Percentiles rank a stretch among this genome's conserved stretches.
Evolutionary conservation across 2,113 vertebrate genomes (phyloP).

Genomic region (Varanus komodoensis): DNA sequence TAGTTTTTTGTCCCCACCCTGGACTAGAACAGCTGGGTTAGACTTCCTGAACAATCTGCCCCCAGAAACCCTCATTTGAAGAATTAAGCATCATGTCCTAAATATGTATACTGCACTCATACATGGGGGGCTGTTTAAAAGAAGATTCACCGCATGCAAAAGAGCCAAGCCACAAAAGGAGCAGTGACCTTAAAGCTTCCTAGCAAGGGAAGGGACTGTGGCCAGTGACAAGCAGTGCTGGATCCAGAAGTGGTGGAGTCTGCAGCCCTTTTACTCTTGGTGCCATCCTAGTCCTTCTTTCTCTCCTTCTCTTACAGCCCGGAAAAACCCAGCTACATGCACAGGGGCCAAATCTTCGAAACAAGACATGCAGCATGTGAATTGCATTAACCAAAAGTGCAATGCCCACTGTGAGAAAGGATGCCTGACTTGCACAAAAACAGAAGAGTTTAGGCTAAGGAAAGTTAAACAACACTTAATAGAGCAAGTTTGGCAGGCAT

Average conservation of each 20-base stretch:
- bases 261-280: neutral
- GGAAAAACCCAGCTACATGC: neutral
- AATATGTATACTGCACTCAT: neutral
- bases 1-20: neutral
- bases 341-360: neutral
- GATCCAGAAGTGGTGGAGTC: neutral
- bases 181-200: neutral
- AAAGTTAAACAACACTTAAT: slow-evolving; percentile 50
- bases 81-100: neutral
- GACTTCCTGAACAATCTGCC: neutral
- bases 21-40: neutral
- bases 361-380: neutral
- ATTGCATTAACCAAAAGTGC: neutral
- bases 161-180: neutral
- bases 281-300: no score
- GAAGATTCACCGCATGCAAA: neutral
- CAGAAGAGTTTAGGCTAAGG: slow-evolving; percentile 36
- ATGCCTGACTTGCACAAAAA: neutral
- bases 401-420: neutral
- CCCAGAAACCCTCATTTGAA: neutral
- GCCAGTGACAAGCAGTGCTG: no score
- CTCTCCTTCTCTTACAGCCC: neutral
- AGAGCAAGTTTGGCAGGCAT: slow-evolving; percentile 62
- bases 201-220: no score
- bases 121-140: no score